These are phyloP conservation scores for Lutjanus campechanus DNA, from an alignment of 2,797 vertebrate species.

Conservation along the genomic window DNA sequence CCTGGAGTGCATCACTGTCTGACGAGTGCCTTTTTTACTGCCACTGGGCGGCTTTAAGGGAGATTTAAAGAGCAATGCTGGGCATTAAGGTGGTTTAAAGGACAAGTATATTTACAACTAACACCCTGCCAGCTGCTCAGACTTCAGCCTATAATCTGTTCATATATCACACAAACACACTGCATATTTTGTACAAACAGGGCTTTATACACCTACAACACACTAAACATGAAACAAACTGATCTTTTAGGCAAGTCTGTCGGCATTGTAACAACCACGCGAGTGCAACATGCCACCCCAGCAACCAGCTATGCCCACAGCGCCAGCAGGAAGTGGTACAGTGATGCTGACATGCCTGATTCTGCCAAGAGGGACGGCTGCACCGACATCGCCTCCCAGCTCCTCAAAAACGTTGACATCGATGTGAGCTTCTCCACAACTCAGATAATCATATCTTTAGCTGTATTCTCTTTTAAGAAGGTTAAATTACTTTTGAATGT, in stretches of 20 bases:
- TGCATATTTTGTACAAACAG: no score
- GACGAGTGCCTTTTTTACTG: neutral
- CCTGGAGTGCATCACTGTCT: neutral
- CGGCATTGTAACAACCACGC: slow-evolving; percentile 86
- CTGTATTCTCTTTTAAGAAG: neutral
- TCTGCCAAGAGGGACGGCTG: slow-evolving; percentile 77
- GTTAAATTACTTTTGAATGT: neutral
- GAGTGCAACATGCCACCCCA: slow-evolving; percentile 87
- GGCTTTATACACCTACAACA: no score
- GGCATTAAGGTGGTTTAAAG: slow-evolving; percentile 9
- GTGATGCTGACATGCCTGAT: slow-evolving; percentile 81
- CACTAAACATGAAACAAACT: neutral
- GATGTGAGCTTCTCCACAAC: slow-evolving; percentile 61
- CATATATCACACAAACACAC: neutral
- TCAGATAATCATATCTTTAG: no score
- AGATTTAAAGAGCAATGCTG: slow-evolving; percentile 1
- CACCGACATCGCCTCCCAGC: slow-evolving; percentile 84
- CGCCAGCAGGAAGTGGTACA: slow-evolving; percentile 87
- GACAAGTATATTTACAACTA: neutral
- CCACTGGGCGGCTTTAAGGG: neutral
- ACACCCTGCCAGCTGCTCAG: neutral
- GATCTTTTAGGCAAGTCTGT: slow-evolving; percentile 84
- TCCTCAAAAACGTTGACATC: slow-evolving; percentile 84
- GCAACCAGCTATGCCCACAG: slow-evolving; percentile 85
- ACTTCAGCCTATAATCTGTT: neutral